A percentile compares a stretch with the other conserved stretches of the same genome.
phyloP scores from a whole-genome alignment of 1,140 invertebrate genomes.

The Nebria ingens region DNA sequence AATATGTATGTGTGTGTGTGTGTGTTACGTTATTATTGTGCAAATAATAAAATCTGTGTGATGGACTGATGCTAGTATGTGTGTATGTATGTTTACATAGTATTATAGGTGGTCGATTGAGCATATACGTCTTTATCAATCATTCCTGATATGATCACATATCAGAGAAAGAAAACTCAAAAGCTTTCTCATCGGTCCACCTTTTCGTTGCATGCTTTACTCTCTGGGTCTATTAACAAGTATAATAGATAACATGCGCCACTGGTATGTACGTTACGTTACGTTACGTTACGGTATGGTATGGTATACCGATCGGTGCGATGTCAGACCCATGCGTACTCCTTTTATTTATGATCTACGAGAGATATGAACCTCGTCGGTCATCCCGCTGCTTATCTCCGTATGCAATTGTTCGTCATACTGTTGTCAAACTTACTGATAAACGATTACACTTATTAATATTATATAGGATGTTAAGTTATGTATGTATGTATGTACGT shows the following conservation, averaged over 20 bases:
- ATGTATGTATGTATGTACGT: neutral
- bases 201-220: neutral
- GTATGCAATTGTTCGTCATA: too few relatives aligned
- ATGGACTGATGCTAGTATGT: neutral
- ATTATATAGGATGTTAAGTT: too few relatives aligned
- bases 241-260: neutral
- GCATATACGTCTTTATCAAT: neutral
- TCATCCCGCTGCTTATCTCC: too few relatives aligned
- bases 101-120: too few relatives aligned
- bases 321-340: neutral
- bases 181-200: neutral
- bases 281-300: too few relatives aligned
- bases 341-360: neutral
- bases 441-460: neutral
- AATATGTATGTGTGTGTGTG: too few relatives aligned
- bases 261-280: too few relatives aligned
- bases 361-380: too few relatives aligned
- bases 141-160: neutral
- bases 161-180: too few relatives aligned
- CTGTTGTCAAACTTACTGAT: neutral
- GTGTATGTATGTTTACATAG: neutral
- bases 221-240: neutral
- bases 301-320: too few relatives aligned
- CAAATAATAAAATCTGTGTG: neutral
- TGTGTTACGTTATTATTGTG: neutral